Percentiles rank a stretch among this genome's conserved stretches.
Conservation (phyloP, 2,888 invertebrate species). For the Chironomus riparius region DNA sequence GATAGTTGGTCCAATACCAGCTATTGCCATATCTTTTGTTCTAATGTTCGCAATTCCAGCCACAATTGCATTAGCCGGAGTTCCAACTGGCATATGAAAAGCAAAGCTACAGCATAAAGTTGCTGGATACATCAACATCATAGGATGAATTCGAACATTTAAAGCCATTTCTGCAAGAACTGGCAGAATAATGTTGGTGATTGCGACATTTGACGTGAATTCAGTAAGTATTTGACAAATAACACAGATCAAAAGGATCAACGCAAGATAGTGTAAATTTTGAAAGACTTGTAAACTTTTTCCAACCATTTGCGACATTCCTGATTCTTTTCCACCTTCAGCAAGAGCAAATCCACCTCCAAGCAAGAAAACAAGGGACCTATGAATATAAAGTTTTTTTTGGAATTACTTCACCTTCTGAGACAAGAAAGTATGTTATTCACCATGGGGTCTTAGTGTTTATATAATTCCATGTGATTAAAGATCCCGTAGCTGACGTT, state of each 20-base stretch:
- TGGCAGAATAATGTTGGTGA: constrained; percentile 79
- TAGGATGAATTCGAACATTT: constrained; percentile 65
- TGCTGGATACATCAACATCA: constrained; percentile 84
- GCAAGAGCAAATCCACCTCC: constrained; percentile 68
- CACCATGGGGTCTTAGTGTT: constrained; percentile 80
- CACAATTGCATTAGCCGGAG: constrained; percentile 91
- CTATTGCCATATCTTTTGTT: constrained; percentile 46
- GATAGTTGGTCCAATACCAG: constrained; percentile 69
- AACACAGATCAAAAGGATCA: constrained; percentile 65
- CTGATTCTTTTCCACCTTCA: constrained; percentile 70
- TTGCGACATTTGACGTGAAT: constrained; percentile 84
- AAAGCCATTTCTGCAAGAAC: constrained; percentile 71
- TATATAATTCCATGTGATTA: constrained; percentile 77
- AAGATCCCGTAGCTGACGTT: constrained; percentile 54
- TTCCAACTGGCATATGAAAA: constrained; percentile 89
- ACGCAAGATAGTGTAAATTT: constrained; percentile 52
- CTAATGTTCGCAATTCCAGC: constrained; percentile 73
- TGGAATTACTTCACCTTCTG: no score
- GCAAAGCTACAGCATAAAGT: constrained; percentile 77
- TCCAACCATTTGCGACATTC: constrained; percentile 68
- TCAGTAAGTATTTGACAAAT: constrained; percentile 78
- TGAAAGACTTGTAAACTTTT: constrained; percentile 52
- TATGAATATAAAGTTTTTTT: no score
- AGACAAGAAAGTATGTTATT: no score
- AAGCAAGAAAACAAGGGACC: constrained; percentile 14